Evolutionary conservation across 2,797 vertebrate genomes (phyloP).

Genomic region (Eulemur albifrons): DNA sequence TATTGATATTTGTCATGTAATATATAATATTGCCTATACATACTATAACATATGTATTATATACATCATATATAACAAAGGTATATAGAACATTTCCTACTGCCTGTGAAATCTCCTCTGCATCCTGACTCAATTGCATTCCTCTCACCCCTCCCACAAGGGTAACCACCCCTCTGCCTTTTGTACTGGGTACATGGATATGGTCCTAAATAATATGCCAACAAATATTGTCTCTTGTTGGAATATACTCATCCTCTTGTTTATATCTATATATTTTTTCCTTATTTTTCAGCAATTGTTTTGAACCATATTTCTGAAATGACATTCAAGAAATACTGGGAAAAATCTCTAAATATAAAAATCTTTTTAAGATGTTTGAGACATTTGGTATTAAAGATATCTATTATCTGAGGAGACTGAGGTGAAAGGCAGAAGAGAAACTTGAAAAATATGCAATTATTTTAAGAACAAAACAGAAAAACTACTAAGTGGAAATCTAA

Average conservation of each 20-base stretch:
- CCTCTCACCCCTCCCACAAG: background rate
- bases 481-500: background rate
- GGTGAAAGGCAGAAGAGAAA: background rate
- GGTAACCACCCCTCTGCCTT: background rate
- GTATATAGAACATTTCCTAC: background rate
- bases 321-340: background rate
- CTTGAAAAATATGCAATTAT: background rate
- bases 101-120: background rate
- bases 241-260: background rate
- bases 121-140: rapidly evolving
- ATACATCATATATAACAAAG: background rate
- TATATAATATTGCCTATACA: background rate
- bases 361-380: background rate
- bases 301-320: background rate
- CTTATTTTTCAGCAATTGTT: background rate
- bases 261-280: background rate
- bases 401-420: background rate
- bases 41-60: background rate
- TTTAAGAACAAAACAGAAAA: background rate
- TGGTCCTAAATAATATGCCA: background rate
- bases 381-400: background rate
- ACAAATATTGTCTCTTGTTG: background rate
- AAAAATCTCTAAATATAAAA: background rate
- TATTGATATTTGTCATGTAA: background rate
- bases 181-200: background rate